Conservation (phyloP, 2,797 vertebrate species). For the Acanthis flammea region DNA sequence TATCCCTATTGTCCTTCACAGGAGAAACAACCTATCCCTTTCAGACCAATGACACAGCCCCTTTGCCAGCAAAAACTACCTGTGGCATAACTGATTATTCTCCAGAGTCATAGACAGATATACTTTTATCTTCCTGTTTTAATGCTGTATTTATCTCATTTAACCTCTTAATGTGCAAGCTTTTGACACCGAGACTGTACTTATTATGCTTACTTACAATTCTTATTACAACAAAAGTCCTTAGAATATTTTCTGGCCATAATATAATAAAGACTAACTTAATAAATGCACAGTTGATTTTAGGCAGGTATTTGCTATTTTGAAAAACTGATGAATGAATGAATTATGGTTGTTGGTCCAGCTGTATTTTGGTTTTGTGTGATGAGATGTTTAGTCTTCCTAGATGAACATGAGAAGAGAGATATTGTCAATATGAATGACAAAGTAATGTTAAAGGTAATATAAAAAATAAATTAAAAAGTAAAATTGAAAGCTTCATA, state of each 20-base stretch:
- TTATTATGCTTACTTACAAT: background rate
- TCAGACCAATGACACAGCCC: background rate
- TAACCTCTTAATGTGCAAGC: background rate
- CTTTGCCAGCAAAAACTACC: background rate
- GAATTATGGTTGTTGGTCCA: background rate
- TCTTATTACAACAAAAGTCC: background rate
- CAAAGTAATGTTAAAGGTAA: background rate
- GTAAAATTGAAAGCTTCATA: background rate
- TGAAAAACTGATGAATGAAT: background rate
- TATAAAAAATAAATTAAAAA: background rate
- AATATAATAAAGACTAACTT: background rate
- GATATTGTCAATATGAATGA: background rate
- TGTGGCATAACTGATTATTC: background rate
- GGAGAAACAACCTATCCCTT: background rate
- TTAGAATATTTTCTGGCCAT: background rate
- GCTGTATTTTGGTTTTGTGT: background rate
- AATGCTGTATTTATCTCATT: background rate
- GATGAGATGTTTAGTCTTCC: background rate
- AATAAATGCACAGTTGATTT: background rate
- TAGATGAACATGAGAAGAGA: background rate
- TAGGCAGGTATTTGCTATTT: background rate
- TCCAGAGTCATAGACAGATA: fast-evolving
- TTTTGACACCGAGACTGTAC: background rate
- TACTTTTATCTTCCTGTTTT: background rate
- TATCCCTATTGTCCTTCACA: background rate